A percentile compares a stretch with the other conserved stretches of the same genome.
Evolutionary conservation across 1,140 invertebrate species (phyloP).

Genomic region (Ceratina australensis): DNA sequence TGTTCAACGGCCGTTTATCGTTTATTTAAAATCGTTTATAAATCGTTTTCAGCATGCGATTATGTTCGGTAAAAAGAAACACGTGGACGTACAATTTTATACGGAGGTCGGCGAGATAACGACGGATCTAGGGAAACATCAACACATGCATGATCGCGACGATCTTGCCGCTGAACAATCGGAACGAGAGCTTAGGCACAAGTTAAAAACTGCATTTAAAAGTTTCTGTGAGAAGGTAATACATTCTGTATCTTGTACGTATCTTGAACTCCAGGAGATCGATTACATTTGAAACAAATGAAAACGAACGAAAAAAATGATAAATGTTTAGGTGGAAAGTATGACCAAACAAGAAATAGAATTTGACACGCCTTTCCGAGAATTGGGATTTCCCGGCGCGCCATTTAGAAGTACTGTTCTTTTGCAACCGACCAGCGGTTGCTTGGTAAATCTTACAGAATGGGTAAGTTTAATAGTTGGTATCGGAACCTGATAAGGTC

Average conservation of each 20-base stretch:
- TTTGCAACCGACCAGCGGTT: slow-evolving; percentile 97
- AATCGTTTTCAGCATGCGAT: slow-evolving; percentile 90
- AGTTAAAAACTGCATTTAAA: slow-evolving; percentile 98
- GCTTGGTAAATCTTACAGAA: slow-evolving; percentile 98
- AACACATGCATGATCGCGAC: slow-evolving; percentile 99
- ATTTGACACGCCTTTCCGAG: slow-evolving; percentile 99
- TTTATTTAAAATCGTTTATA: neutral
- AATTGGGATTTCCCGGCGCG: slow-evolving; percentile 98
- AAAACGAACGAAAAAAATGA: no score
- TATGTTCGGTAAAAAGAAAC: slow-evolving; percentile 99
- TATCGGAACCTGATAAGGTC: neutral
- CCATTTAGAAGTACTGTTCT: slow-evolving; percentile 97
- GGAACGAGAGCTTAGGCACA: slow-evolving; percentile 97
- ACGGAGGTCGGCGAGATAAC: slow-evolving; percentile 99
- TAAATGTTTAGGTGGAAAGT: slow-evolving; percentile 86
- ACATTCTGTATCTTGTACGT: slow-evolving; percentile 5
- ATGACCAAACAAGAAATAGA: slow-evolving; percentile 98
- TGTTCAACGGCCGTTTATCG: neutral
- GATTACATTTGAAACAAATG: no score
- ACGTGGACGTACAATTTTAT: slow-evolving; percentile 99
- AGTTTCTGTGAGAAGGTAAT: slow-evolving; percentile 96
- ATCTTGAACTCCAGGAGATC: slow-evolving; percentile 1
- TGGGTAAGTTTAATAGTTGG: slow-evolving; percentile 83
- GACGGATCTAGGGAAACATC: slow-evolving; percentile 99
- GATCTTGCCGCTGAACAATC: slow-evolving; percentile 99